Conservation (phyloP, 2,888 invertebrate genomes). For the Yponomeuta sedellus region DNA sequence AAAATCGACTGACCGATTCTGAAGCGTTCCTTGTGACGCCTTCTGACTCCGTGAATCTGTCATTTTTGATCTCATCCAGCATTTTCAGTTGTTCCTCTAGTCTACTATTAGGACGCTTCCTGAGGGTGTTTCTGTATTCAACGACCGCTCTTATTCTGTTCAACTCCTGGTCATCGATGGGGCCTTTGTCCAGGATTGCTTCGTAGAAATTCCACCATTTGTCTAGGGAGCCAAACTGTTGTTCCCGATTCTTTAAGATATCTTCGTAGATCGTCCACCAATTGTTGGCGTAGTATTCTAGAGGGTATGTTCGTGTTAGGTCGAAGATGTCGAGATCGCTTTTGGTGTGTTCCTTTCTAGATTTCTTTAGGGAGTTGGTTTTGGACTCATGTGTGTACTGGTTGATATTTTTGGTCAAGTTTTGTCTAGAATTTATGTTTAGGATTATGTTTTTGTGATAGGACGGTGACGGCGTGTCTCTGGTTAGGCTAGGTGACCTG, state of each 20-base stretch:
- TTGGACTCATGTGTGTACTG: constrained; percentile 35
- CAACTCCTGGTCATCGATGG: constrained; percentile 45
- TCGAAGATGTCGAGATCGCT: constrained; percentile 57
- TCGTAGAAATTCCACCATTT: constrained; percentile 72
- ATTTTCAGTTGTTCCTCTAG: constrained; percentile 60
- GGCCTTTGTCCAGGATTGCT: constrained; percentile 47
- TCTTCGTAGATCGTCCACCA: constrained; percentile 73
- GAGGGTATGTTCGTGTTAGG: constrained; percentile 58
- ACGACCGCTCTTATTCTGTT: constrained; percentile 44
- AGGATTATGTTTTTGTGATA: constrained; percentile 46
- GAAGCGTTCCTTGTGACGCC: constrained; percentile 45
- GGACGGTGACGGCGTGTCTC: constrained; percentile 34
- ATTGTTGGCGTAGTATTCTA: constrained; percentile 68
- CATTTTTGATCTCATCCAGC: constrained; percentile 55
- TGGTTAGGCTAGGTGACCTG: constrained; percentile 28
- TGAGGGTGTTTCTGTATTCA: constrained; percentile 37
- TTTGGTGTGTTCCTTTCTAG: constrained; percentile 35
- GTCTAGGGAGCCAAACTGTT: constrained; percentile 67
- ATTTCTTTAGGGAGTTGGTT: constrained; percentile 36
- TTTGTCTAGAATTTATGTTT: constrained; percentile 43
- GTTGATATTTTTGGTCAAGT: constrained; percentile 40
- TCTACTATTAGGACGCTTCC: constrained; percentile 45
- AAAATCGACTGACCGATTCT: constrained; percentile 62
- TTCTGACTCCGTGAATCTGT: constrained; percentile 53
- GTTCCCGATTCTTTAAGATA: constrained; percentile 55